Conservation (phyloP, 2,113 vertebrate species). For the Pomatostomus ruficeps region DNA sequence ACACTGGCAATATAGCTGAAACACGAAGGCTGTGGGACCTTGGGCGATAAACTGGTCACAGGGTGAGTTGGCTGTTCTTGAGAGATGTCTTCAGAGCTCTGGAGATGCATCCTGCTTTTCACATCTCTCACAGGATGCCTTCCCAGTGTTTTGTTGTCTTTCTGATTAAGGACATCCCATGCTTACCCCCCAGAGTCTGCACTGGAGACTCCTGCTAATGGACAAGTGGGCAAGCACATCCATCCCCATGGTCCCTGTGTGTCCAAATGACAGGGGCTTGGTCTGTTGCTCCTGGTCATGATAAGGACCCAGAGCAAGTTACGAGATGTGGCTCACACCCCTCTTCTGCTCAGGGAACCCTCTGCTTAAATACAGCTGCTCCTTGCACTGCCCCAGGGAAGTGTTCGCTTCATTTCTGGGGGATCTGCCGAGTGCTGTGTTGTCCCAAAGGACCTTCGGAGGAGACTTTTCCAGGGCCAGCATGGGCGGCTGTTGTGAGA, state of each 20-base stretch:
- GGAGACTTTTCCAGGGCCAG: not conserved
- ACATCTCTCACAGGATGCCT: not conserved
- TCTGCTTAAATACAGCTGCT: not conserved
- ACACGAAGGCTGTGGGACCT: not conserved
- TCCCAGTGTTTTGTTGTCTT: not conserved
- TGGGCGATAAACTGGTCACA: not conserved
- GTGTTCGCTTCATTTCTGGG: not conserved
- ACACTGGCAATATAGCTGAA: not conserved
- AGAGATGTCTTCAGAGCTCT: not conserved
- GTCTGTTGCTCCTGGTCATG: not conserved
- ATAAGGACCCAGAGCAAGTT: not conserved
- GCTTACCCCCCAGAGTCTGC: not conserved
- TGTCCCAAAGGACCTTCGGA: not conserved
- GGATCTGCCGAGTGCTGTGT: fast-evolving
- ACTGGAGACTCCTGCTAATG: not conserved
- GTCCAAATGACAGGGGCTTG: not conserved
- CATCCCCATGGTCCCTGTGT: too few species aligned
- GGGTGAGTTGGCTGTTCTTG: not conserved
- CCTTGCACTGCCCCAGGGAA: not conserved
- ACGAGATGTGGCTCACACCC: not conserved
- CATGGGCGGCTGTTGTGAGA: fast-evolving
- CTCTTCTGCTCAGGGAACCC: not conserved
- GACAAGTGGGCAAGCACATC: not conserved
- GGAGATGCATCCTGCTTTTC: not conserved
- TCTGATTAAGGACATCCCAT: not conserved